phyloP scores from a whole-genome alignment of 1,140 invertebrate species.

The Aphelenchoides avenae region DNA sequence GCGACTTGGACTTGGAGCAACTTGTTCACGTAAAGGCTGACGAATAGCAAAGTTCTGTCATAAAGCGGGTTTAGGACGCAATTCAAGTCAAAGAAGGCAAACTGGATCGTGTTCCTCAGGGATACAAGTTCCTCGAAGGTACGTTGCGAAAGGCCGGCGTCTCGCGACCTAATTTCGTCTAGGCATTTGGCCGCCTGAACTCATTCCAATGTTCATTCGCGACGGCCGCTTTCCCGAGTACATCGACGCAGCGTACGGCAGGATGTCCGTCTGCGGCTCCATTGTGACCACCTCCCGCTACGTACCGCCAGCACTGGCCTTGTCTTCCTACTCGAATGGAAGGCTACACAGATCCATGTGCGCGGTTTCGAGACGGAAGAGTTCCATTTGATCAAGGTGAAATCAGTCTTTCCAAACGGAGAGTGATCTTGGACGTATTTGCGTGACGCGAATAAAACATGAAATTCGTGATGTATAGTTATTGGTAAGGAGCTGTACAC shows the following conservation, averaged over 20 bases:
- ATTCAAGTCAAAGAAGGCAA: constrained; percentile 41
- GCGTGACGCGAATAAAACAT: no score
- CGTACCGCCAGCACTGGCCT: constrained; percentile 10
- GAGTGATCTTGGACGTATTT: no score
- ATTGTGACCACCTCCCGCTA: neutral
- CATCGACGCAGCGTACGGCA: constrained; percentile 33
- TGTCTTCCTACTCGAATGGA: constrained; percentile 26
- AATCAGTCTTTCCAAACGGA: no score
- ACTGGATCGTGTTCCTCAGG: constrained; percentile 30
- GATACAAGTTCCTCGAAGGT: constrained; percentile 24
- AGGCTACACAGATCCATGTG: constrained; percentile 22
- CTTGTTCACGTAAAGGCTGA: constrained; percentile 20
- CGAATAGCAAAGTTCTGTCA: neutral
- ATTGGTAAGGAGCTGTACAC: no score
- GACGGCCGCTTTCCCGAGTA: constrained; percentile 42
- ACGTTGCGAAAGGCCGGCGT: neutral
- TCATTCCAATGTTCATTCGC: constrained; percentile 37
- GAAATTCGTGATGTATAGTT: no score
- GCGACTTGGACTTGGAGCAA: constrained; percentile 35
- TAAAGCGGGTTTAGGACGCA: constrained; percentile 21
- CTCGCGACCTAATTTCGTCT: constrained; percentile 2
- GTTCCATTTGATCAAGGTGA: no score
- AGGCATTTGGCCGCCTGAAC: constrained; percentile 39
- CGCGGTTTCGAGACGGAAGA: no score
- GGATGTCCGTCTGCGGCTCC: constrained; percentile 11